Evolutionary conservation across 2,797 vertebrate species (phyloP).

Genomic region (Trachurus trachurus): DNA sequence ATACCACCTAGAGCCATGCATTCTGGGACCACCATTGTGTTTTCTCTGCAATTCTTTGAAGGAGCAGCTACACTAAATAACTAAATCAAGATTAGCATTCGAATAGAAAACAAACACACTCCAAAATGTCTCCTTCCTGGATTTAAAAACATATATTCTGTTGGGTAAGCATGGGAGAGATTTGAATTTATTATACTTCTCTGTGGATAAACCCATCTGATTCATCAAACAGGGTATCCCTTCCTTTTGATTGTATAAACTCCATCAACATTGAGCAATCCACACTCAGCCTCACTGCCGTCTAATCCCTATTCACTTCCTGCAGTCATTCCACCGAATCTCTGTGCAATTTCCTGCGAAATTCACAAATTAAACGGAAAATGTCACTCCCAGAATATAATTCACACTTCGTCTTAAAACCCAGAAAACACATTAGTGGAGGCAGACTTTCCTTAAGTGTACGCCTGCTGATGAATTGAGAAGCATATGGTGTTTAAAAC

Average conservation of each 20-base stretch:
- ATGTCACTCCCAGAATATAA: slow-evolving; percentile 3
- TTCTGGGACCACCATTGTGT: slow-evolving; percentile 16
- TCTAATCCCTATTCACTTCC: slow-evolving; percentile 56
- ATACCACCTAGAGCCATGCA: not conserved
- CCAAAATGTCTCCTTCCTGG: slow-evolving; percentile 37
- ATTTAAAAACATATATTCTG: slow-evolving; percentile 68
- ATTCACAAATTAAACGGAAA: slow-evolving; percentile 38
- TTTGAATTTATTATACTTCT: slow-evolving; percentile 65
- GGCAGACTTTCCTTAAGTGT: slow-evolving; percentile 36
- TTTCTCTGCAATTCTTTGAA: slow-evolving; percentile 43
- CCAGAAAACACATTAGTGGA: slow-evolving; percentile 31
- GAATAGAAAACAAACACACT: slow-evolving; percentile 35
- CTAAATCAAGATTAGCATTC: slow-evolving; percentile 56
- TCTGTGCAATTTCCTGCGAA: slow-evolving; percentile 14
- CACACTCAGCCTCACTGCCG: slow-evolving; percentile 27
- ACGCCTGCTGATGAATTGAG: slow-evolving; percentile 28
- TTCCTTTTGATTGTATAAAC: slow-evolving; percentile 61
- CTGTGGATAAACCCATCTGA: slow-evolving; percentile 61
- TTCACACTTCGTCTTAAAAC: slow-evolving; percentile 18
- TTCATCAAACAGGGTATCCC: slow-evolving; percentile 63
- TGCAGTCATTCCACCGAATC: slow-evolving; percentile 33
- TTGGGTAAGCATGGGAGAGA: slow-evolving; percentile 58
- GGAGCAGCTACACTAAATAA: slow-evolving; percentile 16
- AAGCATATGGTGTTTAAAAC: slow-evolving; percentile 47
- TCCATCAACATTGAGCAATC: slow-evolving; percentile 40